phyloP scores from a whole-genome alignment of 1,140 invertebrate species.

The Littorina saxatilis region DNA sequence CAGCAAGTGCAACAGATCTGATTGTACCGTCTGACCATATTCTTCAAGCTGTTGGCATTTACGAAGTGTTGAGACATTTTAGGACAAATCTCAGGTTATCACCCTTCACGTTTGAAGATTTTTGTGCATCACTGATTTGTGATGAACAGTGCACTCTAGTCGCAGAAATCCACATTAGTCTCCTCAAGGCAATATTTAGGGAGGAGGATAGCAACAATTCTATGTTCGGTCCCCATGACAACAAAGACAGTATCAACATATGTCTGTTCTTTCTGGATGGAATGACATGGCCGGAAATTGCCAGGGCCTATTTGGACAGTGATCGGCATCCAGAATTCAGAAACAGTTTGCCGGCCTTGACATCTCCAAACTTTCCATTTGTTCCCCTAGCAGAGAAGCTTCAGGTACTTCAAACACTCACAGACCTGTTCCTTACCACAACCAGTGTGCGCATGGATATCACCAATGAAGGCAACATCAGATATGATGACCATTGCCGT shows the following conservation, averaged over 20 bases:
- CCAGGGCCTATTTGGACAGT: conserved; percentile 87
- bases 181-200: conserved; percentile 91
- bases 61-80: conserved; percentile 96
- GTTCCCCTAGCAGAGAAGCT: conserved; percentile 88
- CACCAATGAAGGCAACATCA: conserved; percentile 91
- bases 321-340: conserved; percentile 81
- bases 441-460: conserved; percentile 95
- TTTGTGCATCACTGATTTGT: conserved; percentile 92
- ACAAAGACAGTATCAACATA: conserved; percentile 97
- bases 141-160: conserved; percentile 94
- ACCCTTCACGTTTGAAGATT: conserved; percentile 96
- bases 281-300: conserved; percentile 95
- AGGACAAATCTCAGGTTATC: conserved; percentile 91
- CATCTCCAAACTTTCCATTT: conserved; percentile 85
- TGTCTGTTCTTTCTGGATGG: conserved; percentile 93
- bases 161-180: conserved; percentile 93
- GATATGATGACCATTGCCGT: conserved; percentile 96
- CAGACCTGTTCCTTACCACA: conserved; percentile 95
- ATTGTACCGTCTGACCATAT: conserved; percentile 86
- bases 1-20: conserved; percentile 93
- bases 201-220: conserved; percentile 97
- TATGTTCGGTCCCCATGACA: conserved; percentile 95
- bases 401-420: conserved; percentile 91
- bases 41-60: conserved; percentile 82
- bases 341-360: conserved; percentile 71